These are phyloP conservation scores for Betta splendens DNA, from an alignment of 2,797 vertebrate species.

Conservation along the genomic window DNA sequence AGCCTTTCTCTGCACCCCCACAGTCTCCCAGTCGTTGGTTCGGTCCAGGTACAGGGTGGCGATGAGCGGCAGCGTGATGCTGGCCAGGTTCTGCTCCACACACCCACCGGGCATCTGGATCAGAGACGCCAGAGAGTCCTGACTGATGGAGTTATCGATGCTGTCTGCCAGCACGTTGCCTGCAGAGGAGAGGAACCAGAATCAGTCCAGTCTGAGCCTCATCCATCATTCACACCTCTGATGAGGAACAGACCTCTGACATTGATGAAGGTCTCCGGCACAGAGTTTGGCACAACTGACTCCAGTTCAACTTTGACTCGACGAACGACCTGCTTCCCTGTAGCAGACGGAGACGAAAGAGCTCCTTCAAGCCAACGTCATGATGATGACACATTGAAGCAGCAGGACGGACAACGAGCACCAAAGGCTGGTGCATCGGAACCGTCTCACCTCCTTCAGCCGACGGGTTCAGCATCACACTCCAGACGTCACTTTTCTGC, in stretches of 20 bases:
- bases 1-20: conserved; percentile 68
- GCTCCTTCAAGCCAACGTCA: too few species aligned
- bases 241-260: conserved; percentile 82
- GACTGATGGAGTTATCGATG: conserved; percentile 80
- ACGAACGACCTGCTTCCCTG: conserved; percentile 77
- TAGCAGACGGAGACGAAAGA: conserved; percentile 43
- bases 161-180: conserved; percentile 79
- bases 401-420: too few species aligned
- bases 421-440: not conserved
- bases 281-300: conserved; percentile 86
- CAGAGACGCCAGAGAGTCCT: conserved; percentile 76
- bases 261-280: conserved; percentile 83
- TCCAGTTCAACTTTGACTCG: conserved; percentile 71
- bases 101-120: conserved; percentile 83
- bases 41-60: conserved; percentile 79
- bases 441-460: conserved; percentile 61
- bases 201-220: not conserved
- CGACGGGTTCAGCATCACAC: conserved; percentile 82
- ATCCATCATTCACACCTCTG: not conserved
- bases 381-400: too few species aligned
- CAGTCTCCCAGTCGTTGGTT: conserved; percentile 68
- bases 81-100: conserved; percentile 84
- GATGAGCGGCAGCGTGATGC: conserved; percentile 78
- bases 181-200: conserved; percentile 23
- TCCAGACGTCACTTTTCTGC: conserved; percentile 80